phyloP scores from a whole-genome alignment of 2,888 invertebrate species.

The Tetropium fuscum region DNA sequence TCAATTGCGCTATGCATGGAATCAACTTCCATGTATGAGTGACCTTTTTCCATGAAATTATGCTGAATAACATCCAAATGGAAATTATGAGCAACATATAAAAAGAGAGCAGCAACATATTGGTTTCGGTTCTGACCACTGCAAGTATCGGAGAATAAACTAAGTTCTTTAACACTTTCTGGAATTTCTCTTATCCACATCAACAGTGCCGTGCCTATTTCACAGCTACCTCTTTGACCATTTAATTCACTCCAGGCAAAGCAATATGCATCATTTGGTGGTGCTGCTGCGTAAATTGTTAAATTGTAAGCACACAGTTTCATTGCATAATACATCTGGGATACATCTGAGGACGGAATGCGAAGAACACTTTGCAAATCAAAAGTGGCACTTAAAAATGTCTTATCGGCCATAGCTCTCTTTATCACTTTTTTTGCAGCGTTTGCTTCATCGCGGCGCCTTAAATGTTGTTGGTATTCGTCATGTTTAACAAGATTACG shows the following conservation, averaged over 20 bases:
- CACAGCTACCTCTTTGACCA: neutral
- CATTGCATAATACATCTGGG: conserved; percentile 2
- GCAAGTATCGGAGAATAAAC: neutral
- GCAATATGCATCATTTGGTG: conserved; percentile 4
- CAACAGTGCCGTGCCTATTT: neutral
- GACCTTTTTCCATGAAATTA: conserved; percentile 15
- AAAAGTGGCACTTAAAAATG: neutral
- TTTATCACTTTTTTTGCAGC: neutral
- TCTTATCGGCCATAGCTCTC: neutral
- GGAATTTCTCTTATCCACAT: neutral
- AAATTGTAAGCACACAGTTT: conserved; percentile 4
- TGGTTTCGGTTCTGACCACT: neutral
- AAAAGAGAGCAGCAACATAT: conserved; percentile 20
- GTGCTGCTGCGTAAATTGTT: conserved; percentile 4
- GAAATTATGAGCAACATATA: conserved; percentile 22
- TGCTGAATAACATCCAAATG: conserved; percentile 18
- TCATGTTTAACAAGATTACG: conserved; percentile 15
- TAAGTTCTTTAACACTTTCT: neutral
- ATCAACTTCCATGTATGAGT: conserved; percentile 28
- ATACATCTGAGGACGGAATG: neutral
- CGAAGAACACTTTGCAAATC: neutral
- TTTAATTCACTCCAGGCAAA: conserved; percentile 10
- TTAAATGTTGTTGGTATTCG: conserved; percentile 40
- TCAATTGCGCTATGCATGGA: conserved; percentile 41
- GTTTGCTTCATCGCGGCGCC: conserved; percentile 42